A percentile compares a stretch with the other conserved stretches of the same genome.
These are phyloP conservation scores for Dasyurus viverrinus DNA, from an alignment of 2,113 vertebrate genomes.

Conservation along the genomic window DNA sequence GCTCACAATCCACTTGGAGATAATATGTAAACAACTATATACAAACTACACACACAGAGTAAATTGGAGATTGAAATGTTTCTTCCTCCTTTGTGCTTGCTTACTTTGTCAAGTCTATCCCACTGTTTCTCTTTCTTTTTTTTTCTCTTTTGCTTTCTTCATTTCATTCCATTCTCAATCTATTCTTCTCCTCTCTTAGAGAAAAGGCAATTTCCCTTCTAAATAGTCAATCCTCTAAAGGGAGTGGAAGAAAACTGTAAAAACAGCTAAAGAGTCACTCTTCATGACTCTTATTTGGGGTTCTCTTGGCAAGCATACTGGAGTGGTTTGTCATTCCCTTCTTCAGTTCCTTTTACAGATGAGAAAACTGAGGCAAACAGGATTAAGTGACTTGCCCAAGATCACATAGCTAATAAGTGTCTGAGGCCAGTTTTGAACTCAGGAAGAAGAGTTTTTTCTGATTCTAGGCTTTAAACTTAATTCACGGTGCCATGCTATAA, in stretches of 20 bases:
- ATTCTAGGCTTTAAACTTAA: too few species aligned
- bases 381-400: too few species aligned
- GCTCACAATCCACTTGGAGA: neutral
- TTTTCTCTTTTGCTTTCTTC: conserved; percentile 4
- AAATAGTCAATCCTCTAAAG: neutral
- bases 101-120: neutral
- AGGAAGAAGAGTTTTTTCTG: too few species aligned
- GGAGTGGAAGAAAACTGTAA: neutral
- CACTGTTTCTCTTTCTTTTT: neutral
- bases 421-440: too few species aligned
- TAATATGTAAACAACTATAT: neutral
- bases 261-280: neutral
- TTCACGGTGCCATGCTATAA: neutral
- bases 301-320: too few species aligned
- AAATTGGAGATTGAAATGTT: neutral
- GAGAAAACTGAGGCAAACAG: too few species aligned
- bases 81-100: neutral
- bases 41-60: neutral
- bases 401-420: too few species aligned
- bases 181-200: neutral
- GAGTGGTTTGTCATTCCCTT: too few species aligned
- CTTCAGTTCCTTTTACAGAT: too few species aligned
- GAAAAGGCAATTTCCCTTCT: neutral
- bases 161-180: neutral
- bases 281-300: too few species aligned